These are phyloP conservation scores for Tyrophagus putrescentiae DNA, from an alignment of 1,140 invertebrate genomes.

Conservation along the genomic window DNA sequence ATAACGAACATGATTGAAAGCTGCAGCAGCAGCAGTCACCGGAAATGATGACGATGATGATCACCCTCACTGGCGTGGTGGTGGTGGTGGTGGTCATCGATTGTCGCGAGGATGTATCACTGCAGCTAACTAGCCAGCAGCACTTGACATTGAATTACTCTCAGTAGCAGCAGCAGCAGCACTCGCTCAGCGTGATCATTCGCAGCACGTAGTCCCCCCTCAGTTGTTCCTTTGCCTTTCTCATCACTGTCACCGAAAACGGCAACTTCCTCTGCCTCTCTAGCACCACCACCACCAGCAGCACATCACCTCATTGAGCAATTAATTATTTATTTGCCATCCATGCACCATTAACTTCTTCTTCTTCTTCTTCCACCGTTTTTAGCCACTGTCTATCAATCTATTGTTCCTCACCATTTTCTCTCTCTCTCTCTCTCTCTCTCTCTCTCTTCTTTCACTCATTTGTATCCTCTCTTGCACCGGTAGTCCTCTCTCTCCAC, in stretches of 20 bases:
- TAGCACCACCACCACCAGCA: background rate
- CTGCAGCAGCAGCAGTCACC: too few species aligned
- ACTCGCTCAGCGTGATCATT: too few species aligned
- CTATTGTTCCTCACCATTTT: background rate
- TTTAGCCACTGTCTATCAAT: background rate
- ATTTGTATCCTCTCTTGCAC: too few species aligned
- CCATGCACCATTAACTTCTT: slow-evolving; percentile 8
- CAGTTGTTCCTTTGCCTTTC: too few species aligned
- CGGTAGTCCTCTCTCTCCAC: background rate
- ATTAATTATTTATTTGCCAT: slow-evolving; percentile 5
- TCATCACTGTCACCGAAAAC: too few species aligned
- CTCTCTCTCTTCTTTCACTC: too few species aligned
- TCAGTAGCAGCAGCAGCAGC: background rate
- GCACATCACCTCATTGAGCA: background rate
- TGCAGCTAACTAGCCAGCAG: too few species aligned
- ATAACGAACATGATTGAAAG: too few species aligned
- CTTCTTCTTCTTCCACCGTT: background rate
- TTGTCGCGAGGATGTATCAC: too few species aligned
- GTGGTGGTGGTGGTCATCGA: background rate
- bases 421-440: background rate
- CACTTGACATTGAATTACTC: background rate
- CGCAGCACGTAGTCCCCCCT: too few species aligned
- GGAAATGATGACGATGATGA: too few species aligned
- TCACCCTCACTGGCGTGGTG: background rate
- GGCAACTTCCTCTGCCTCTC: too few species aligned